A percentile compares a stretch with the other conserved stretches of the same genome.
phyloP scores from a whole-genome alignment of 1,140 invertebrate species.

The Bursaphelenchus mucronatus region DNA sequence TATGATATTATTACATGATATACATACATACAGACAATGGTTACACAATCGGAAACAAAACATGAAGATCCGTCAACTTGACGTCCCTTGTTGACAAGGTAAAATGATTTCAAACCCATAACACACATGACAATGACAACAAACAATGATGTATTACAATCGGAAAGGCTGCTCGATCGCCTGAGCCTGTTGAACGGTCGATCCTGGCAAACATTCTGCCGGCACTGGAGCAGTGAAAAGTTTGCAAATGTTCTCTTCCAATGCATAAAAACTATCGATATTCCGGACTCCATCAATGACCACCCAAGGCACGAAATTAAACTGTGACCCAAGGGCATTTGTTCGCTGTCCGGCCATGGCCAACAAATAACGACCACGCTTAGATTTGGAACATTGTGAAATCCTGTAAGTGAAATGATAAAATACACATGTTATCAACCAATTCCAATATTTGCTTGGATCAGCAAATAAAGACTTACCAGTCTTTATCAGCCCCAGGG shows the following conservation, averaged over 20 bases:
- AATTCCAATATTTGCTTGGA: slow-evolving; percentile 11
- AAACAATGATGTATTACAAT: no score
- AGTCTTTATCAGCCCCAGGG: slow-evolving; percentile 30
- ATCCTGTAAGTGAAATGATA: slow-evolving; percentile 35
- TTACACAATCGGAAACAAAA: no score
- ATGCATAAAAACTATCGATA: slow-evolving; percentile 57
- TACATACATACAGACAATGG: no score
- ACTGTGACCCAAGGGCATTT: slow-evolving; percentile 25
- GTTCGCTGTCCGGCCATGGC: slow-evolving; percentile 51
- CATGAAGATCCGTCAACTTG: no score
- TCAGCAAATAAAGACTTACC: slow-evolving; percentile 32
- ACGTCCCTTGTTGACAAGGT: no score
- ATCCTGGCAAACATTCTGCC: slow-evolving; percentile 30
- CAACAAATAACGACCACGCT: slow-evolving; percentile 47
- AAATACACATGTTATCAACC: slow-evolving; percentile 1
- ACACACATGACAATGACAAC: no score
- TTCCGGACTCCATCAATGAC: slow-evolving; percentile 51
- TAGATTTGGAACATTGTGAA: slow-evolving; percentile 40
- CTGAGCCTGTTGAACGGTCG: no score
- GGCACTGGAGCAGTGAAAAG: slow-evolving; percentile 43
- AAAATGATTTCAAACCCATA: no score
- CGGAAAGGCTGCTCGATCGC: no score
- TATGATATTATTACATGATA: no score
- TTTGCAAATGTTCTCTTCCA: slow-evolving; percentile 59
- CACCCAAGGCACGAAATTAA: slow-evolving; percentile 60